Base-by-base conservation (phyloP, 2,888 invertebrate species). In the Gymnosoma rotundatum region DNA sequence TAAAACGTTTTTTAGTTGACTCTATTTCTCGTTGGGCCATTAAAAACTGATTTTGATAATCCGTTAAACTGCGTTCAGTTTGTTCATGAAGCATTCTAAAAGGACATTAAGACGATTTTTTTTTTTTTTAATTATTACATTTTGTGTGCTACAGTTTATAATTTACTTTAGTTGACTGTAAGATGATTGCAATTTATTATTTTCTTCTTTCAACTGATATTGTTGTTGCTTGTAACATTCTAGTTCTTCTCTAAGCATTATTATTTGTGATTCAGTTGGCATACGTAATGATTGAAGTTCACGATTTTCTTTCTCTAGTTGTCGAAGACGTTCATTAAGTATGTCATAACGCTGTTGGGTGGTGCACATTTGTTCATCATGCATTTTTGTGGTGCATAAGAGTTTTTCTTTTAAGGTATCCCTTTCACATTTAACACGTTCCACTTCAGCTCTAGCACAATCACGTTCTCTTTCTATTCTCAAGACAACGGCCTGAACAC, bases 31-130 rank as follows among this genome's bases (percentile, higher is more conserved):
- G 94, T 90, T 96, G 95, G 14, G 94, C 92, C 86, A 94, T 93
- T 54, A 94, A 89, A 50, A 96, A 90, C 91, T 96, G 95, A 89
- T 93, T 94, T 90, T 96, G 96, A 76, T 95, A 93, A 87, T 96
- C 95, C 74, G 93, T 93, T 82, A 95, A 93, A 60, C 95, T 94
- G 88, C 95, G 94, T 91, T 96, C 96, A 6, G 96, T 95, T 93
- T 96, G 96, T 88, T 96, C 94, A 88, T 96, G 96, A 66, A 96
- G 93, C 86, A 95, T 94, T 91, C 96, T 96, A 61, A n/a, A 58
- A 54, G 9, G 38, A 58, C 12, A n/a, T 36, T 21, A 32, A 60
- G 36, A 12, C 2, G 1, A 42, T 2, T 0, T 9, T 20, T 25
- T 4, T 32, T 14, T 20, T 38, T 8, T 18, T 14, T 25, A 56